Evolutionary conservation across 2,113 vertebrate species (phyloP).

Genomic region (Oostethus manadensis): DNA sequence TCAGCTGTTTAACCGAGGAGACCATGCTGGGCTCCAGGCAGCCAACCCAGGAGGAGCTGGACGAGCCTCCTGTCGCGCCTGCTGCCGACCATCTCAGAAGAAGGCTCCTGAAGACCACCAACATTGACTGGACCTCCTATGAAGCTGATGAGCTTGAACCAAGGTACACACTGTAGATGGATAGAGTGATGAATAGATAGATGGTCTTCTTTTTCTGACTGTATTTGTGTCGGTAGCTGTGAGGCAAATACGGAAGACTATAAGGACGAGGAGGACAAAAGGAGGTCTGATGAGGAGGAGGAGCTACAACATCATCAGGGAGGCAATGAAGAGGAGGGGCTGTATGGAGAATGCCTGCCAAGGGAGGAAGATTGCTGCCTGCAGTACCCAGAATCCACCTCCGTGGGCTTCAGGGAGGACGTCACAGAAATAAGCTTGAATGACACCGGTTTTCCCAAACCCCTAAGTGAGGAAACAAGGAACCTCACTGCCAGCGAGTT

Average conservation of each 20-base stretch:
- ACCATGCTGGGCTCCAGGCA: conserved; percentile 71
- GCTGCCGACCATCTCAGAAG: conserved; percentile 42
- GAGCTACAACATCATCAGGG: conserved; percentile 2
- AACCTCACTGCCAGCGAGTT: conserved; percentile 68
- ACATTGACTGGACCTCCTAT: conserved; percentile 60
- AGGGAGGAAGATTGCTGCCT: conserved; percentile 15
- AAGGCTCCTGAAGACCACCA: conserved; percentile 56
- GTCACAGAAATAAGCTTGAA: conserved; percentile 43
- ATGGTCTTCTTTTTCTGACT: background rate
- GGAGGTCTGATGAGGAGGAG: background rate
- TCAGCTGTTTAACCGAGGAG: conserved; percentile 76
- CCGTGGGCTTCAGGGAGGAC: conserved; percentile 20
- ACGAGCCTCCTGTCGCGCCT: conserved; percentile 40
- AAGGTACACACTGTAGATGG: conserved; percentile 36
- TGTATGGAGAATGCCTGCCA: background rate
- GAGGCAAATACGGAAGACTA: conserved; percentile 13
- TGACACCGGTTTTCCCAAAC: conserved; percentile 35
- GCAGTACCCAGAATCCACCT: conserved; percentile 30
- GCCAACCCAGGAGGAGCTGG: conserved; percentile 70
- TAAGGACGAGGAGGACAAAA: conserved; percentile 5
- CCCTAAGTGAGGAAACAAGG: conserved; percentile 55
- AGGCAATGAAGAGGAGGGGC: conserved; percentile 2
- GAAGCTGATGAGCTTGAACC: conserved; percentile 43
- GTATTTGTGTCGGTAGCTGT: conserved; percentile 20
- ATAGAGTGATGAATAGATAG: no score